Conservation (phyloP, 2,113 vertebrate genomes). For the Canis aureus region DNA sequence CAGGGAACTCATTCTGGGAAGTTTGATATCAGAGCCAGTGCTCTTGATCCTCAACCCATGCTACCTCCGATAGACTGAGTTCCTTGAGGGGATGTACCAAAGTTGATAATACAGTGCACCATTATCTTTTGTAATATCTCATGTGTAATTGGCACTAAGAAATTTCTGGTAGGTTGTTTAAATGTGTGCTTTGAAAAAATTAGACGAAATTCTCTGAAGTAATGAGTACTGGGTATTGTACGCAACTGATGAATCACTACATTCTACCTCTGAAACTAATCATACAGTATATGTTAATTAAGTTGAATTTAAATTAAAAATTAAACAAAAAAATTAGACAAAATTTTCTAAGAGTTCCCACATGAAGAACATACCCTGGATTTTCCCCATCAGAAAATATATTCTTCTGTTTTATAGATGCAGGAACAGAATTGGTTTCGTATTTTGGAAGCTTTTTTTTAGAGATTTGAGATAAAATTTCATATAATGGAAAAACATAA, state of each 20-base stretch:
- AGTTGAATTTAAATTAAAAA: neutral
- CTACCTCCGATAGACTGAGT: neutral
- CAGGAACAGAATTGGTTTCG: neutral
- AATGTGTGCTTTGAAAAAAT: neutral
- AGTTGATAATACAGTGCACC: neutral
- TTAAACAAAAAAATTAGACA: neutral
- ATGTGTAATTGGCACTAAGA: neutral
- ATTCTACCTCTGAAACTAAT: neutral
- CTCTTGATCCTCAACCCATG: neutral
- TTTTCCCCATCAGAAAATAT: slow-evolving; percentile 34
- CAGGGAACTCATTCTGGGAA: neutral
- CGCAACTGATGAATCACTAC: neutral
- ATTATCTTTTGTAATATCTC: neutral
- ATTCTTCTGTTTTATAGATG: slow-evolving; percentile 4
- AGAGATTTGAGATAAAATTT: neutral
- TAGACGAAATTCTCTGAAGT: neutral
- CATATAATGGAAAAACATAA: neutral
- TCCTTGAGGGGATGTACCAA: neutral
- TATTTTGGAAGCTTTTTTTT: slow-evolving; percentile 18
- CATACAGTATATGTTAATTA: neutral
- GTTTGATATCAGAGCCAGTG: neutral
- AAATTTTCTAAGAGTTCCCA: neutral
- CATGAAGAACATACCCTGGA: neutral
- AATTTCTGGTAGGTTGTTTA: neutral
- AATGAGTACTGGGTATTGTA: neutral